Conservation (phyloP, 2,888 invertebrate genomes). For the Galeruca laticollis region DNA sequence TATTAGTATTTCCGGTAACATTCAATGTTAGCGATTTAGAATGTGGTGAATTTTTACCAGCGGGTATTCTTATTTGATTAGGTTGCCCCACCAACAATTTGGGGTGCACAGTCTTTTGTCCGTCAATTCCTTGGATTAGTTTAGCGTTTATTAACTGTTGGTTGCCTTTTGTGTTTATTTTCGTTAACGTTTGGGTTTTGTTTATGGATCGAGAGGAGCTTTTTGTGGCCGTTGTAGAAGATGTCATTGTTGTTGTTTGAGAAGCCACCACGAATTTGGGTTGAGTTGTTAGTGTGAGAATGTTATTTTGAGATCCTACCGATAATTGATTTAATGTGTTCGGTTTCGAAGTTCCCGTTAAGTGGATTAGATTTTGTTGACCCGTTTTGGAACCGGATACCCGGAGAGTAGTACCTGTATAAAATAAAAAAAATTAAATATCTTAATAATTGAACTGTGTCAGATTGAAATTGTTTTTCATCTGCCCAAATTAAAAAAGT, state of each 20-base stretch:
- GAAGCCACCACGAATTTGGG: slow-evolving; percentile 63
- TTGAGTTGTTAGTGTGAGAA: slow-evolving; percentile 63
- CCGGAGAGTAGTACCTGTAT: slow-evolving; percentile 66
- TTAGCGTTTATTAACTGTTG: slow-evolving; percentile 68
- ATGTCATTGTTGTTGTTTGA: slow-evolving; percentile 54
- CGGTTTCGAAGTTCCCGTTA: slow-evolving; percentile 64
- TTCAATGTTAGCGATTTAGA: slow-evolving; percentile 53
- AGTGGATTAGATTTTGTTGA: slow-evolving; percentile 69
- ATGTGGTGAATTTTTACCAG: slow-evolving; percentile 50
- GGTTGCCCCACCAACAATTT: slow-evolving; percentile 56
- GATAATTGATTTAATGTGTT: slow-evolving; percentile 66
- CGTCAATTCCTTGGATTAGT: slow-evolving; percentile 63
- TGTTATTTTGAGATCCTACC: slow-evolving; percentile 69
- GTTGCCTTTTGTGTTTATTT: slow-evolving; percentile 62
- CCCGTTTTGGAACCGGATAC: slow-evolving; percentile 67
- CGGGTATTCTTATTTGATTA: slow-evolving; percentile 58
- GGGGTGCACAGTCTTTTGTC: slow-evolving; percentile 56
- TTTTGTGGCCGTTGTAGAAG: slow-evolving; percentile 53
- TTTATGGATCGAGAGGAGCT: slow-evolving; percentile 43
- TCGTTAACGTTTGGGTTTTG: slow-evolving; percentile 55
- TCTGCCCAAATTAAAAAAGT: too few species aligned
- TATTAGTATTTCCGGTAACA: slow-evolving; percentile 56
- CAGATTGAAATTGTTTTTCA: too few species aligned
- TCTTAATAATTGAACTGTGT: too few species aligned
- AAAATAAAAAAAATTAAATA: slow-evolving; percentile 3